A percentile compares a stretch with the other conserved stretches of the same genome.
These are phyloP conservation scores for Austrofundulus limnaeus DNA, from an alignment of 2,113 vertebrate genomes.

Conservation along the genomic window DNA sequence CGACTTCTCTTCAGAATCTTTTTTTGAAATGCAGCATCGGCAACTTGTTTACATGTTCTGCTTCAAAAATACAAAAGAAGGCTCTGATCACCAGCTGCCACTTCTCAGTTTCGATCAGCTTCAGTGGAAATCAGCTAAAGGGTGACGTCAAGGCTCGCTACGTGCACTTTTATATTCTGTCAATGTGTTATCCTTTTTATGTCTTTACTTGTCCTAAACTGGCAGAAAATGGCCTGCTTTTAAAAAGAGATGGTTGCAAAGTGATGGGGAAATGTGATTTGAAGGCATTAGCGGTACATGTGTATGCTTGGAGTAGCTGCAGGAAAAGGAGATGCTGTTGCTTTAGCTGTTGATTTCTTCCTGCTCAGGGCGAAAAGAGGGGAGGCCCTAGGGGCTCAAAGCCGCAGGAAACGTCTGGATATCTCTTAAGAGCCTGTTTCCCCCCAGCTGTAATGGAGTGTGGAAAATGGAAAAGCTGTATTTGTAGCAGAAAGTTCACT, in stretches of 20 bases:
- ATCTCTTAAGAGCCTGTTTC: slow-evolving; percentile 75
- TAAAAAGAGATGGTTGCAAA: slow-evolving; percentile 72
- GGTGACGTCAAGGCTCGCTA: not conserved
- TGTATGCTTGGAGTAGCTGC: slow-evolving; percentile 61
- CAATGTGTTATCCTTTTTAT: slow-evolving; percentile 48
- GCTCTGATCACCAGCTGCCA: not conserved
- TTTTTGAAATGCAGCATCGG: not conserved
- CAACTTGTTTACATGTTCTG: not conserved
- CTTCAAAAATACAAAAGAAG: not conserved
- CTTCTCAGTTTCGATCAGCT: not conserved
- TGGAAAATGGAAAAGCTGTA: slow-evolving; percentile 69
- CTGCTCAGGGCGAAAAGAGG: slow-evolving; percentile 62
- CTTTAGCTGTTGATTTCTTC: slow-evolving; percentile 67
- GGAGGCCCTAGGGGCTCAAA: slow-evolving; percentile 70
- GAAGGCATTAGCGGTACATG: slow-evolving; percentile 73
- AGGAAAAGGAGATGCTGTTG: slow-evolving; percentile 62
- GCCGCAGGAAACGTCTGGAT: slow-evolving; percentile 79
- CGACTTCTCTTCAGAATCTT: not conserved
- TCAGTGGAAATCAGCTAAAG: not conserved
- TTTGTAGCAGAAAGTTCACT: slow-evolving; percentile 69
- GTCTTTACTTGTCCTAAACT: slow-evolving; percentile 73
- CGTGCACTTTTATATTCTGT: slow-evolving; percentile 4
- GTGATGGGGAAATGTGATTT: slow-evolving; percentile 81
- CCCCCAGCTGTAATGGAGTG: slow-evolving; percentile 77
- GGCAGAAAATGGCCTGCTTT: slow-evolving; percentile 72